Evolutionary conservation across 2,888 invertebrate genomes (phyloP).

Genomic region (Mamestra brassicae): DNA sequence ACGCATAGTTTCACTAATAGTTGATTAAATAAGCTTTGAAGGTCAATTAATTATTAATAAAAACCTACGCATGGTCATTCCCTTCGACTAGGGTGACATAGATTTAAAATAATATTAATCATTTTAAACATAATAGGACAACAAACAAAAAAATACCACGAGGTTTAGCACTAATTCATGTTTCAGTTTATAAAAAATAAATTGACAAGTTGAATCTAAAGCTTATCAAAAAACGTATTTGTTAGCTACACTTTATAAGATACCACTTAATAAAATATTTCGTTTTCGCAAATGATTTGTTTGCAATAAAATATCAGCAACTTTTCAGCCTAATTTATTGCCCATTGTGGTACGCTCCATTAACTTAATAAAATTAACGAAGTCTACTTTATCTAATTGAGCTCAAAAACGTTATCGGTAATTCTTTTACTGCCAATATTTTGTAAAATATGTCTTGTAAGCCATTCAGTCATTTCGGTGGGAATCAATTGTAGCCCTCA

Average conservation of each 20-base stretch:
- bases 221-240: too few species aligned
- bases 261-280: slow-evolving; percentile 16
- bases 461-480: not conserved
- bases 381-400: slow-evolving; percentile 14
- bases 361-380: slow-evolving; percentile 24
- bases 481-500: not conserved
- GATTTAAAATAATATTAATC: not conserved
- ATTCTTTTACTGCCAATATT: slow-evolving; percentile 2
- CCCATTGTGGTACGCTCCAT: slow-evolving; percentile 10
- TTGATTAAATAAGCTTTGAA: not conserved
- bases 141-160: not conserved
- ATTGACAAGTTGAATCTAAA: too few species aligned
- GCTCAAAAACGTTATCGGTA: not conserved
- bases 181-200: too few species aligned
- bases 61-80: not conserved
- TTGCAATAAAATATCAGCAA: slow-evolving; percentile 37
- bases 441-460: slow-evolving; percentile 3
- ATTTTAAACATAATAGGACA: not conserved
- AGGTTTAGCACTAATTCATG: not conserved
- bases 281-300: slow-evolving; percentile 25
- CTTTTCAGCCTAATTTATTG: slow-evolving; percentile 25
- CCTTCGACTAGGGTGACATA: slow-evolving; percentile 6
- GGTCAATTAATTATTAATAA: not conserved
- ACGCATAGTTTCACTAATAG: not conserved
- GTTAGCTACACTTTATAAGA: not conserved